These are phyloP conservation scores for Rhincodon typus DNA, from an alignment of 2,797 vertebrate genomes.

Conservation along the genomic window DNA sequence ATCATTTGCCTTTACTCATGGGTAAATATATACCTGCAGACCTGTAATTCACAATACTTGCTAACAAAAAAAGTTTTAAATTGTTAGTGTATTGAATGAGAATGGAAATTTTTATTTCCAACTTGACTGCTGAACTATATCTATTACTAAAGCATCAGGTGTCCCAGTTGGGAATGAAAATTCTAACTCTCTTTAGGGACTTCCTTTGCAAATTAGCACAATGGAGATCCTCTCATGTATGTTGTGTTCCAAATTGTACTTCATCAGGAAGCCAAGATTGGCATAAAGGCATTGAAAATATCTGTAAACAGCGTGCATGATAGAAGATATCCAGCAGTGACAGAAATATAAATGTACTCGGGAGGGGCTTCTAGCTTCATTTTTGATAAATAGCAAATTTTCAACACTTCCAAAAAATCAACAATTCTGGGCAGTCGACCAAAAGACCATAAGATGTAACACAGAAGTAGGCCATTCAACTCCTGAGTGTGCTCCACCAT, in stretches of 20 bases:
- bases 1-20: neutral
- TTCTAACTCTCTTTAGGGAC: neutral
- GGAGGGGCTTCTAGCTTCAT: neutral
- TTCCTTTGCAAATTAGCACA: neutral
- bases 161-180: neutral
- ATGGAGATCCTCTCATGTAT: neutral
- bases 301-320: neutral
- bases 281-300: neutral
- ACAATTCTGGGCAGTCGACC: neutral
- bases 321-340: neutral
- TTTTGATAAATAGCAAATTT: neutral
- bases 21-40: neutral
- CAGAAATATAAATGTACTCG: neutral
- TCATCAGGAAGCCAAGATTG: neutral
- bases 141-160: neutral
- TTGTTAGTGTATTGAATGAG: neutral
- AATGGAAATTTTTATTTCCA: neutral
- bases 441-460: too few relatives aligned
- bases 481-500: too few relatives aligned
- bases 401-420: neutral
- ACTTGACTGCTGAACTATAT: neutral
- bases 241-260: neutral
- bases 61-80: neutral
- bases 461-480: too few relatives aligned
- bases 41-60: neutral